These are phyloP conservation scores for Riptortus pedestris DNA, from an alignment of 1,140 invertebrate genomes.

Conservation along the genomic window DNA sequence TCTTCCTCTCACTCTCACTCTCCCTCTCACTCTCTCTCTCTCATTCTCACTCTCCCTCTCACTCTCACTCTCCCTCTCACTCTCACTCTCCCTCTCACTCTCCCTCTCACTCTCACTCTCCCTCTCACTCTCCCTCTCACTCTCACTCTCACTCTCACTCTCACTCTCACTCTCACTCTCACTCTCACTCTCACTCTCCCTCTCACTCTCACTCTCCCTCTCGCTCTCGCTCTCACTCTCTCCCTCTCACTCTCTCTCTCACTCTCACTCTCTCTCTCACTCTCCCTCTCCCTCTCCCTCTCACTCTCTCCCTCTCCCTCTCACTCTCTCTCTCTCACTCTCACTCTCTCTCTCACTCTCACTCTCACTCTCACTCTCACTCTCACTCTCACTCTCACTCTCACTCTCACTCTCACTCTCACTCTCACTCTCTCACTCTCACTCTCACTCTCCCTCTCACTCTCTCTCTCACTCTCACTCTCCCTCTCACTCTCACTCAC, in stretches of 20 bases:
- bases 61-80: neutral
- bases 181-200: neutral
- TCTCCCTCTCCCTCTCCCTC: neutral
- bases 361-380: neutral
- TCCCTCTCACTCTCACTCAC: neutral
- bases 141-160: neutral
- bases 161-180: neutral
- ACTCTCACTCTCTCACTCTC: neutral
- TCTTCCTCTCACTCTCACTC: constrained; percentile 1
- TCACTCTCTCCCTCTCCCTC: too few relatives aligned
- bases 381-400: neutral
- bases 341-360: neutral
- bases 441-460: neutral
- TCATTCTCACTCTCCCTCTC: too few relatives aligned
- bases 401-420: neutral
- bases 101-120: constrained; percentile 9
- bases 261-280: neutral
- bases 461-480: constrained; percentile 3
- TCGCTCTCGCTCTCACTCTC: too few relatives aligned
- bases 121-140: constrained; percentile 2
- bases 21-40: neutral
- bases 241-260: constrained; percentile 5
- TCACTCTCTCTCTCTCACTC: neutral
- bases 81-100: neutral
- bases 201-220: neutral